Evolutionary conservation across 2,113 vertebrate genomes (phyloP).

Genomic region (Electrona antarctica): DNA sequence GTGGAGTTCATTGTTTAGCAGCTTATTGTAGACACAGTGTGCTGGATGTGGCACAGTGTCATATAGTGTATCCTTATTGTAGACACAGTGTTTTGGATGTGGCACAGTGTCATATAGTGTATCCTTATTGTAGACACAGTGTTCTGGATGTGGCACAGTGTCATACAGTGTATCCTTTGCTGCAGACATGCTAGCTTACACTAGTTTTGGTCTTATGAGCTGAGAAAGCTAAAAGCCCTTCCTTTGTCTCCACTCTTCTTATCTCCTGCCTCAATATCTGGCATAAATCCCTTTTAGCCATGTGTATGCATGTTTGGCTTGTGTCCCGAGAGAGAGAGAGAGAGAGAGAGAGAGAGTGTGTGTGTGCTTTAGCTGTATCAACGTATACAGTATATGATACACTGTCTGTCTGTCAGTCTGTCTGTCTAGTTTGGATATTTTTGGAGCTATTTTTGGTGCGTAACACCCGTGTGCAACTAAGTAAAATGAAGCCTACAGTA

Average conservation of each 20-base stretch:
- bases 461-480: too few relatives aligned
- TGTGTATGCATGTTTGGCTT: constrained; percentile 17
- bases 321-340: not conserved
- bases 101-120: not conserved
- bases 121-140: not conserved
- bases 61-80: not conserved
- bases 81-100: not conserved
- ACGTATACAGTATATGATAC: too few relatives aligned
- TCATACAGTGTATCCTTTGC: not conserved
- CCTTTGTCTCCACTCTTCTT: constrained; percentile 37
- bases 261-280: constrained; percentile 11
- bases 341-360: not conserved
- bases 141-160: not conserved
- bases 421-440: too few relatives aligned
- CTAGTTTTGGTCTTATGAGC: constrained; percentile 11
- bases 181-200: not conserved
- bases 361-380: not conserved
- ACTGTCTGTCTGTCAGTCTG: too few relatives aligned
- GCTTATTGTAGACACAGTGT: not conserved
- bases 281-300: constrained; percentile 31
- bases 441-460: too few relatives aligned
- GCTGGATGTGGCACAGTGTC: not conserved
- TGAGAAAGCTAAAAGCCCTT: constrained; percentile 9
- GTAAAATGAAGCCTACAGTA: too few relatives aligned
- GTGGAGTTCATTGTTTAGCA: too few relatives aligned